phyloP scores from a whole-genome alignment of 2,113 vertebrate species.

The Mastomys coucha region DNA sequence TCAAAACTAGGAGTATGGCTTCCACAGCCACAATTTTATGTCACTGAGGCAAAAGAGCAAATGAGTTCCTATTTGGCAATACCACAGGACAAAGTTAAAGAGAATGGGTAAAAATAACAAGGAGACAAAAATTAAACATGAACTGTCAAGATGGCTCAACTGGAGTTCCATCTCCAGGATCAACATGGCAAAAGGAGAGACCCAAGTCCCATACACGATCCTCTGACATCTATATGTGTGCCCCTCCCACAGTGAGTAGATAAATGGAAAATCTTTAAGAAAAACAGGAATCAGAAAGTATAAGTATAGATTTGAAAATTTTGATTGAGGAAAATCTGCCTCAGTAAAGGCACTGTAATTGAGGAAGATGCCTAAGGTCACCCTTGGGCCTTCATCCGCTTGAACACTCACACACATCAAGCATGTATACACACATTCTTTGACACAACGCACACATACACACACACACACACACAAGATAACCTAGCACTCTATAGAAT shows the following conservation, averaged over 20 bases:
- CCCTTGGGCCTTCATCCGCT: background rate
- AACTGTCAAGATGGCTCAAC: background rate
- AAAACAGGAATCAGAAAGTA: conserved; percentile 8
- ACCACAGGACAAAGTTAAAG: background rate
- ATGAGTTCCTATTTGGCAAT: background rate
- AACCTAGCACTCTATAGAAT: background rate
- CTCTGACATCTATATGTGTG: background rate
- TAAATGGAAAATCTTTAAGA: background rate
- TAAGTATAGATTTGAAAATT: background rate
- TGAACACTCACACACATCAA: background rate
- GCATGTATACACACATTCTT: background rate
- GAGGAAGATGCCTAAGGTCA: background rate
- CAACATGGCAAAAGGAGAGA: background rate
- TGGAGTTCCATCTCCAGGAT: background rate
- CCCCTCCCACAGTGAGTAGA: background rate
- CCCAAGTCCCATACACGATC: background rate
- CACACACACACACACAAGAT: background rate
- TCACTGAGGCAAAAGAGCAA: background rate
- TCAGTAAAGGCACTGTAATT: background rate
- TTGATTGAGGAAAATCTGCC: background rate
- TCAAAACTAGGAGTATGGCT: background rate
- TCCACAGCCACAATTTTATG: background rate
- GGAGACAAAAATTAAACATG: background rate
- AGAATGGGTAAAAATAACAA: background rate
- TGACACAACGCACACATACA: background rate